phyloP scores from a whole-genome alignment of 2,888 invertebrate species.

The Coremacera marginata region DNA sequence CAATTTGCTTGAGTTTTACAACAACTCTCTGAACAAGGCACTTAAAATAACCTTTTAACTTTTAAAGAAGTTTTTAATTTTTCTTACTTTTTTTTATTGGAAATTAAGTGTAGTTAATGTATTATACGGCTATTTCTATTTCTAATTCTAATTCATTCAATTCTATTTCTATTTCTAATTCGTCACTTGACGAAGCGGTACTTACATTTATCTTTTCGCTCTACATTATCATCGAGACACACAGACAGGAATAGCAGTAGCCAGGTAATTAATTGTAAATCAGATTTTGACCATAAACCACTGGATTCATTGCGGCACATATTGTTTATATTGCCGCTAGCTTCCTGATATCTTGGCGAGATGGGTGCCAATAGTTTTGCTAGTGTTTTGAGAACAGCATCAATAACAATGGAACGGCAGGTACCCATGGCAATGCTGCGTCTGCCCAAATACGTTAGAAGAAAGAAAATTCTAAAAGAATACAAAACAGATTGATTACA shows the following conservation, averaged over 20 bases:
- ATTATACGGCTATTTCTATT: too few species aligned
- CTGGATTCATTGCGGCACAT: conserved; percentile 46
- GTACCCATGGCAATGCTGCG: conserved; percentile 78
- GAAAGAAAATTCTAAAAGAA: conserved; percentile 80
- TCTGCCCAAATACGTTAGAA: conserved; percentile 88
- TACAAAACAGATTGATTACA: background rate
- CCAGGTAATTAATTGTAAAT: conserved; percentile 81
- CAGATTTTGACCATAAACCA: conserved; percentile 72
- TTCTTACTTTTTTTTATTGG: too few species aligned
- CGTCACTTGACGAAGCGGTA: background rate
- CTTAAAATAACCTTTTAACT: too few species aligned
- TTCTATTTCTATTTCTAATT: too few species aligned
- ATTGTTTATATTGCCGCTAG: conserved; percentile 49
- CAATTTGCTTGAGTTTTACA: too few species aligned
- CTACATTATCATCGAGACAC: conserved; percentile 74
- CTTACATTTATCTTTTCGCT: conserved; percentile 69
- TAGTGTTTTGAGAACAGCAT: conserved; percentile 74
- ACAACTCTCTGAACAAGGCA: too few species aligned
- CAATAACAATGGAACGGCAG: conserved; percentile 74
- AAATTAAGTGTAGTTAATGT: too few species aligned
- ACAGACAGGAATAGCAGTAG: conserved; percentile 81
- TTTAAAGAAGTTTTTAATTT: too few species aligned
- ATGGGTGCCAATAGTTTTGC: conserved; percentile 74
- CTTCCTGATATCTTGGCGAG: conserved; percentile 64
- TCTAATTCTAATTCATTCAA: too few species aligned